These are phyloP conservation scores for Speoplatyrhinus poulsoni DNA, from an alignment of 2,113 vertebrate genomes.

Conservation along the genomic window DNA sequence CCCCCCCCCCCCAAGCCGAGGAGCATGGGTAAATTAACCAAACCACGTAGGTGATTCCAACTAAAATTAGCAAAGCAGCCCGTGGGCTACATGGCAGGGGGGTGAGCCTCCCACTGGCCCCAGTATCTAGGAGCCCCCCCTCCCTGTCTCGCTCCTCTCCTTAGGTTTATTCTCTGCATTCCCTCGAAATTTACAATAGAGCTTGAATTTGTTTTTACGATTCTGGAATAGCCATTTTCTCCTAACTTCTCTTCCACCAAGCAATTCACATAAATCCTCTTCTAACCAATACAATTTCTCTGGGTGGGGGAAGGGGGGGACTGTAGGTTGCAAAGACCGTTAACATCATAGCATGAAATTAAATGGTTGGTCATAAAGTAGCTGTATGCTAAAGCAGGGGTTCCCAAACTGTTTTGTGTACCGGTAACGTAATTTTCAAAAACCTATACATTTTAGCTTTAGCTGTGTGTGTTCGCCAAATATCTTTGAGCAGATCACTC, in stretches of 20 bases:
- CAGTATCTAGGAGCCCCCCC: slow-evolving; percentile 50
- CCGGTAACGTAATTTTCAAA: no score
- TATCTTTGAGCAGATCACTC: no score
- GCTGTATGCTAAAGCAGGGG: background rate
- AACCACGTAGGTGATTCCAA: slow-evolving; percentile 80
- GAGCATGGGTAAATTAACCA: slow-evolving; percentile 80
- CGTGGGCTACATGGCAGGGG: slow-evolving; percentile 65
- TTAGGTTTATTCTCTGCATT: slow-evolving; percentile 35
- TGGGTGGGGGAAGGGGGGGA: no score
- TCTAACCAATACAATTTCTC: no score
- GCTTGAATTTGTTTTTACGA: slow-evolving; percentile 41
- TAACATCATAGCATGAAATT: background rate
- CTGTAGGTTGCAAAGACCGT: no score
- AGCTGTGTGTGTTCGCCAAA: no score
- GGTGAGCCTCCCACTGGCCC: slow-evolving; percentile 62
- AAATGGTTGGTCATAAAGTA: background rate
- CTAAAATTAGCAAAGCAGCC: slow-evolving; percentile 79
- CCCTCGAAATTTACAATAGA: slow-evolving; percentile 37
- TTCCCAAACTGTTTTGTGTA: no score
- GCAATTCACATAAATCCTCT: no score
- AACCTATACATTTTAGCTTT: no score
- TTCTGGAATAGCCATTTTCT: background rate
- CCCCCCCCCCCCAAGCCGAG: no score
- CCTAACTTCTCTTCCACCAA: no score
- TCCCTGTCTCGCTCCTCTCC: slow-evolving; percentile 43